Percentiles rank a stretch among this genome's conserved stretches.
phyloP scores from a whole-genome alignment of 2,113 vertebrate species.

The Entomyzon cyanotis region DNA sequence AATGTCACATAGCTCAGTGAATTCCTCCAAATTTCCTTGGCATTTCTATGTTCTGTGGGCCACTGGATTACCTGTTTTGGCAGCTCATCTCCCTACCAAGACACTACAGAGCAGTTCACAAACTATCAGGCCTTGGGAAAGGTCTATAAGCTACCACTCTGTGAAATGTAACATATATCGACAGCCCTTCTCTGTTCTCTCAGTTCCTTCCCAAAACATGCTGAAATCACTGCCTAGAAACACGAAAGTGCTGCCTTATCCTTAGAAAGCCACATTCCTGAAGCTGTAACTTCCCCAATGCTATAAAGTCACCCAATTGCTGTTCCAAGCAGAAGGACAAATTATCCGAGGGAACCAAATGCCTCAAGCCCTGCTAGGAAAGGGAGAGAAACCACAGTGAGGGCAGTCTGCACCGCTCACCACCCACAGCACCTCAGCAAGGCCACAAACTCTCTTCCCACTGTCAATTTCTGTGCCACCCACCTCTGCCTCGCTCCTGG shows the following conservation, averaged over 20 bases:
- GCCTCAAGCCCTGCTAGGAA: not conserved
- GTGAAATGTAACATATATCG: fast-evolving
- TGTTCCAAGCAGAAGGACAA: not conserved
- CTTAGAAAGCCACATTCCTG: not conserved
- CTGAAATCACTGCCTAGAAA: not conserved
- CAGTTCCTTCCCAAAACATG: fast-evolving
- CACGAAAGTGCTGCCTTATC: not conserved
- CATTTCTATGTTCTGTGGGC: not conserved
- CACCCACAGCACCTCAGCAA: not conserved
- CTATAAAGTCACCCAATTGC: not conserved
- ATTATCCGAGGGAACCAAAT: not conserved
- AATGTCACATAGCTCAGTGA: not conserved
- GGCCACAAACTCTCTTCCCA: not conserved
- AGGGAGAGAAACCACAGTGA: not conserved
- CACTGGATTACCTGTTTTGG: not conserved
- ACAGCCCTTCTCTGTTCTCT: not conserved
- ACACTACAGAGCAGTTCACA: not conserved
- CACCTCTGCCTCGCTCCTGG: fast-evolving
- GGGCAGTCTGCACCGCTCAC: not conserved
- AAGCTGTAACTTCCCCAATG: not conserved
- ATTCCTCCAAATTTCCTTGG: not conserved
- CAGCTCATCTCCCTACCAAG: not conserved
- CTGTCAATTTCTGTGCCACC: not conserved
- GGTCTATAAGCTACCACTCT: not conserved
- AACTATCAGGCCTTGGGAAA: not conserved